A percentile compares a stretch with the other conserved stretches of the same genome.
These are phyloP conservation scores for Fulmarus glacialis DNA, from an alignment of 2,113 vertebrate species.

Conservation along the genomic window DNA sequence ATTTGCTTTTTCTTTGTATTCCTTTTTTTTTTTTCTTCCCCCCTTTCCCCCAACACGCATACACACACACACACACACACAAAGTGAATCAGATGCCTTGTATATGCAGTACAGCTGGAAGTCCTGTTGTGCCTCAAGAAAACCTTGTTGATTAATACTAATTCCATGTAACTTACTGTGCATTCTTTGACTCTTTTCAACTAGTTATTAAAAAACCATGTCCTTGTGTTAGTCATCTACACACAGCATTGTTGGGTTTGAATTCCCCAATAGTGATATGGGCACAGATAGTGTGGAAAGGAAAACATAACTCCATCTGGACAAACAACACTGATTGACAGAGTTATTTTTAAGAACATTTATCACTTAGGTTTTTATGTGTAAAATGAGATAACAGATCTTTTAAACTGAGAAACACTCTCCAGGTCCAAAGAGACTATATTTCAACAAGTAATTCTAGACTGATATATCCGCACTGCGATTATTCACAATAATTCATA, in stretches of 20 bases:
- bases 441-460: background rate
- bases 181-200: slow-evolving; percentile 37
- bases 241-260: background rate
- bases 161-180: slow-evolving; percentile 39
- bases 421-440: background rate
- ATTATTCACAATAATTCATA: background rate
- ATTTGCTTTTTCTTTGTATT: background rate
- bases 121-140: slow-evolving; percentile 40
- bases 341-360: slow-evolving; percentile 17
- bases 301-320: background rate
- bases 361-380: background rate
- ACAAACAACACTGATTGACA: slow-evolving; percentile 6
- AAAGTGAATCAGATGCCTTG: background rate
- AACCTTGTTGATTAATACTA: slow-evolving; percentile 59
- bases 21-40: no score
- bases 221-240: background rate
- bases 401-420: background rate
- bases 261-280: background rate
- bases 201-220: slow-evolving; percentile 47
- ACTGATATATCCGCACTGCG: background rate
- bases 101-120: background rate
- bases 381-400: slow-evolving; percentile 3
- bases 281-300: background rate
- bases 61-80: background rate
- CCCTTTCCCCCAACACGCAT: background rate